Base-by-base conservation (phyloP, 2,113 vertebrate genomes). In the Odocoileus virginianus region DNA sequence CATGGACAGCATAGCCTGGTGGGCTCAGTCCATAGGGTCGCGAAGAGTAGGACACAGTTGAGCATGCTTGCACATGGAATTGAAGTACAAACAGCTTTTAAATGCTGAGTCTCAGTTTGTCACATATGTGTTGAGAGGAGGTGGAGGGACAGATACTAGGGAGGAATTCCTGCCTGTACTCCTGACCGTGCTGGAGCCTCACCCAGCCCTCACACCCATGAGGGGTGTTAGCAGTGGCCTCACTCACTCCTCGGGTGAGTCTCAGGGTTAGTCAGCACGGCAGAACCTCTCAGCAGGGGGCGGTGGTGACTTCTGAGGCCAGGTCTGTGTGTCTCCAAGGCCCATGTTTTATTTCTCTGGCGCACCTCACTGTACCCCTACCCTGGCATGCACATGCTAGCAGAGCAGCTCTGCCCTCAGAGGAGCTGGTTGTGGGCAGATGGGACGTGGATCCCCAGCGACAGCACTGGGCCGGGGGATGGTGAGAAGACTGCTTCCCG, bases 391-490 rank as follows among this genome's bases (percentile, higher is more conserved):
- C 58, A 60, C 28, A 58, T 30, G n/a, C 12, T 16, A 50, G 67
- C 40, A 58, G 45, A 54, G 3, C 61, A 58, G 21, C 79, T 94
- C 52, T 87, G 8, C 58, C 27, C 71, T 52, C 27, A 60, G 27
- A 57, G 30, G 25, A 33, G 33, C 2, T n/a, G 74, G 8, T 40
- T 10, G 13, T 52, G 33, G 64, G 52, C 19, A 25, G 47, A 17
- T 9, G n/a, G 57, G 40, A 67, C 25, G 2, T 0, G 6, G 25
- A 36, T 14, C 23, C 19, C 6, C 40, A 67, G 57, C 8, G 17
- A 23, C 12, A 67, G 89, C 36, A 1, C 1, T 0, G 2, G 25
- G 67, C n/a, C 12, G 67, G 3, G n/a, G 10, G 5, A 1, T 0
- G n/a, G n/a, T 40, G 45, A 28, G 71, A 58, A 25, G 50, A 25